These are phyloP conservation scores for Argya squamiceps DNA, from an alignment of 2,797 vertebrate genomes.

Conservation along the genomic window DNA sequence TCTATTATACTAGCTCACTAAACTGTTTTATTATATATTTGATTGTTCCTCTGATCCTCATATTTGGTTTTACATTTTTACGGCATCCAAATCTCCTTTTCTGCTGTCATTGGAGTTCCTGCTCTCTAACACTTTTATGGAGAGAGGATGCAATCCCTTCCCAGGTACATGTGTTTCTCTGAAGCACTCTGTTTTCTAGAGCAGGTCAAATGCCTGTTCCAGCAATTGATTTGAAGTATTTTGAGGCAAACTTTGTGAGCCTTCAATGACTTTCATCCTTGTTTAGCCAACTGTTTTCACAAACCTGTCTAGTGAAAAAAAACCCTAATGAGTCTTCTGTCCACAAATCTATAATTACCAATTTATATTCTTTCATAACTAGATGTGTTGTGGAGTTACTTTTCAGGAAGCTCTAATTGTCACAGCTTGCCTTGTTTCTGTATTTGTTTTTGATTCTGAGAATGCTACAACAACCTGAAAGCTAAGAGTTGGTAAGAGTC, in stretches of 20 bases:
- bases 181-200: not conserved
- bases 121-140: not conserved
- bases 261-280: not conserved
- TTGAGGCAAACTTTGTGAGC: not conserved
- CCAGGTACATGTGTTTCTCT: not conserved
- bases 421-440: not conserved
- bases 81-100: not conserved
- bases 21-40: not conserved
- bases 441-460: not conserved
- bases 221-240: not conserved
- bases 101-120: not conserved
- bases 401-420: not conserved
- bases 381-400: not conserved
- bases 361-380: not conserved
- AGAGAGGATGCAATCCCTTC: not conserved
- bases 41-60: not conserved
- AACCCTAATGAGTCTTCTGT: not conserved
- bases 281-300: not conserved
- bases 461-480: not conserved
- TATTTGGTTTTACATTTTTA: not conserved
- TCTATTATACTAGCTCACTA: not conserved
- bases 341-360: not conserved
- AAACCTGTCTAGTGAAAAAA: not conserved
- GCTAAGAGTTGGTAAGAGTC: not conserved
- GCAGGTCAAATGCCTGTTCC: not conserved